Conservation (phyloP, 2,113 vertebrate genomes). For the Periophthalmus modestus region DNA sequence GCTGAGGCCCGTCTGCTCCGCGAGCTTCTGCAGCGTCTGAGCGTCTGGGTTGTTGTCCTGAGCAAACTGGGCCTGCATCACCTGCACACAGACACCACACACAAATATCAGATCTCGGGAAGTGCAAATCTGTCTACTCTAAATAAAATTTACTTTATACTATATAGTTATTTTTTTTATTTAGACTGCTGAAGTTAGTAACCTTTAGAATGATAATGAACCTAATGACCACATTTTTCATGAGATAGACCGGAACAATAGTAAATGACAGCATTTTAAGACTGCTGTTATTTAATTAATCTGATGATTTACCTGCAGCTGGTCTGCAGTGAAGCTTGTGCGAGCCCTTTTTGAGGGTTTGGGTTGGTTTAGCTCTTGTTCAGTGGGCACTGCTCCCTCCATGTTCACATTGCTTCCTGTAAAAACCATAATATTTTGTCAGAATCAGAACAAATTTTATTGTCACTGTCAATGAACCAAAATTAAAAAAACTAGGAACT, state of each 20-base stretch:
- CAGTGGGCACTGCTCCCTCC: constrained; percentile 89
- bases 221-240: neutral
- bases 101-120: neutral
- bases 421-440: constrained; percentile 11
- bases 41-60: constrained; percentile 99
- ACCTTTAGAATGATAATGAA: too few relatives aligned
- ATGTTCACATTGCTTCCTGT: constrained; percentile 88
- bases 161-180: neutral
- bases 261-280: neutral
- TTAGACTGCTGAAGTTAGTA: too few relatives aligned
- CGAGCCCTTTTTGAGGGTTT: constrained; percentile 96
- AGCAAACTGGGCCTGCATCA: constrained; percentile 99
- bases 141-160: neutral
- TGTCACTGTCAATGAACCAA: too few relatives aligned
- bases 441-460: too few relatives aligned
- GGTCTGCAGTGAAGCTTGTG: constrained; percentile 98
- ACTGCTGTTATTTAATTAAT: neutral
- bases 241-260: neutral
- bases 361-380: constrained; percentile 90
- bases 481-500: too few relatives aligned
- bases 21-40: constrained; percentile 95
- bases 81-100: constrained; percentile 73
- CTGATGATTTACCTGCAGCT: constrained; percentile 84
- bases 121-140: neutral
- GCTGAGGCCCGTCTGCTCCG: constrained; percentile 96